These are phyloP conservation scores for Epinephelus cyanopodus DNA, from an alignment of 2,113 vertebrate genomes.

Conservation along the genomic window DNA sequence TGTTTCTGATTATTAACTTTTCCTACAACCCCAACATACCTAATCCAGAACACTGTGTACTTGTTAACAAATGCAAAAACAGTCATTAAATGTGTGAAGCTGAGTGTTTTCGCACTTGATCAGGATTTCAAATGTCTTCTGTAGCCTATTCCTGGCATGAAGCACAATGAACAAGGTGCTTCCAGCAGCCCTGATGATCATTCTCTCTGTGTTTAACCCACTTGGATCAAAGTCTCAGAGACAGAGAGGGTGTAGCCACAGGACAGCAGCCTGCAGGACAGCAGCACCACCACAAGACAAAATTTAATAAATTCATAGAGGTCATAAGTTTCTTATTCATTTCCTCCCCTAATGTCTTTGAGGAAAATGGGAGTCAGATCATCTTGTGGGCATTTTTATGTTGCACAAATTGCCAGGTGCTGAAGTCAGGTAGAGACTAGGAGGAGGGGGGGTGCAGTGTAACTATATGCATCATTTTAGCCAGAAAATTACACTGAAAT, in stretches of 20 bases:
- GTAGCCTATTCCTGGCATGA: conserved; percentile 10
- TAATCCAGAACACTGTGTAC: conserved; percentile 36
- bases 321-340: neutral
- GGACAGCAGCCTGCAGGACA: neutral
- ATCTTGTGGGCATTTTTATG: neutral
- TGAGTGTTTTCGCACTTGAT: conserved; percentile 48
- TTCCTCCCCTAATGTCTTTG: neutral
- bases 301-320: neutral
- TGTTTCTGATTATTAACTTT: conserved; percentile 15
- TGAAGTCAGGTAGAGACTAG: conserved; percentile 27
- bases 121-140: conserved; percentile 25
- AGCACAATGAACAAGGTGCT: conserved; percentile 20
- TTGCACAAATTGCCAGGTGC: conserved; percentile 13
- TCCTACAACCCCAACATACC: neutral
- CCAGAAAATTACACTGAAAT: conserved; percentile 14
- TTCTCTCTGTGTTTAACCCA: conserved; percentile 1
- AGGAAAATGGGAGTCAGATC: conserved; percentile 4
- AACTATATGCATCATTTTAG: conserved; percentile 9
- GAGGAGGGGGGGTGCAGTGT: neutral
- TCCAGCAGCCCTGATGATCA: neutral
- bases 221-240: neutral
- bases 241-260: neutral
- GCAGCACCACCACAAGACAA: neutral
- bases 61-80: conserved; percentile 41
- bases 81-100: conserved; percentile 44